Evolutionary conservation across 2,797 vertebrate genomes (phyloP), one percentile per base, ranked within the genome.

Genomic region (Hydrophis major): DNA sequence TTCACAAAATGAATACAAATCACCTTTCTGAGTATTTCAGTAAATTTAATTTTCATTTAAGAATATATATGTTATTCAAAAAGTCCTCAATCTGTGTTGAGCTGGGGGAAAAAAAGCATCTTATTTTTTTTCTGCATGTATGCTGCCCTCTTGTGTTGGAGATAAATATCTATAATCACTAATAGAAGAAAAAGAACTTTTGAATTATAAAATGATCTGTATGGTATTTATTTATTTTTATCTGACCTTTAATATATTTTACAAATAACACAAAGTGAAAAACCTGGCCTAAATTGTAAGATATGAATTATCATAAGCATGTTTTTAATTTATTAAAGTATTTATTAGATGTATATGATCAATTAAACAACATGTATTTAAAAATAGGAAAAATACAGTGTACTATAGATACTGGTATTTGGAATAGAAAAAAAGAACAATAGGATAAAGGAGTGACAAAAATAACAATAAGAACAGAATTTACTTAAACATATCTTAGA

Each of bases 61-160:
- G 22, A 78, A 27, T 83, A 83, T 83, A 83, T 47, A 83, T 83
- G 10, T 83, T 83, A 83, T 83, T 83, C 10, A 47, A 25, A 83
- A 83, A 83, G 20, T 83, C 20, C 20, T 47, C 10, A 22, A 11
- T 78, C 22, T 83, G 42, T 47, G 20, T 83, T 25, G 37, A 83
- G 37, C 10, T 47, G 47, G 47, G 47, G 47, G 22, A 11, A 25
- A 37, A 42, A 47, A 47, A 37, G 2, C 5, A 37, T 18, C 20
- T 74, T 42, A 42, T 59, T 63, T 63, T 50, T 63, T 6, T 16
- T 42, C 55, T 86, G 74, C 55, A 47, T 86, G 18, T 47, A 87
- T 91, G 83, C 78, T 91, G 90, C 90, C 83, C 90, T 87, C 90
- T 91, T 66, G 90, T 91, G 90, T 32, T 91, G 25, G 59, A 55